Evolutionary conservation across 2,113 vertebrate genomes (phyloP).

Genomic region (Thryonomys swinderianus): DNA sequence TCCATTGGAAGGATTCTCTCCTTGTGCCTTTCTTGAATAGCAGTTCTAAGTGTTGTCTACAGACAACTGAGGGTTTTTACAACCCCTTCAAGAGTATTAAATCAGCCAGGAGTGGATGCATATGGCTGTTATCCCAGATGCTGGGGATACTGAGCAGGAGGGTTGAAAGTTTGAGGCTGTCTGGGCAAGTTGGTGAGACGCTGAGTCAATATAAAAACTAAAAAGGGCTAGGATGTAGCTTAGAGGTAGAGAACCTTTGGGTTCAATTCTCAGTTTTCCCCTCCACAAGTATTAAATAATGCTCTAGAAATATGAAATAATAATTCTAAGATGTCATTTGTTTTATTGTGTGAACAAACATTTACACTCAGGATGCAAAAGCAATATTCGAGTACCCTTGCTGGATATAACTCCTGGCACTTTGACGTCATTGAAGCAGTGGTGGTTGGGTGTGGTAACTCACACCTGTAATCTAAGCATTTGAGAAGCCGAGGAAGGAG

Average conservation of each 20-base stretch:
- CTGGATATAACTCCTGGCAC: neutral
- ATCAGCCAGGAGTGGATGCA: neutral
- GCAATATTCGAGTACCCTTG: neutral
- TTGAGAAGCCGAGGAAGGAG: neutral
- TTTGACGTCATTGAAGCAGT: neutral
- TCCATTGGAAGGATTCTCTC: neutral
- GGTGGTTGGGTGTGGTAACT: neutral
- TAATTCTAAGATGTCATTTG: neutral
- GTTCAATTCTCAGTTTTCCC: neutral
- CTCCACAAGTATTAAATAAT: neutral
- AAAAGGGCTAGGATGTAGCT: neutral
- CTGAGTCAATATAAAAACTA: neutral
- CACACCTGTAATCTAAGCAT: neutral
- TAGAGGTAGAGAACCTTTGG: neutral
- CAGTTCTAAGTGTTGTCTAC: neutral
- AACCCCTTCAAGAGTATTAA: neutral
- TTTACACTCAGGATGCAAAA: neutral
- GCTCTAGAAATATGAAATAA: neutral
- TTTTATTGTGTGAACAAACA: neutral
- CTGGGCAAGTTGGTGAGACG: neutral
- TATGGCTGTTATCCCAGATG: neutral
- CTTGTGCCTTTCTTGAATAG: neutral
- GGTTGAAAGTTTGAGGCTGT: neutral
- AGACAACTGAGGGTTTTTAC: neutral
- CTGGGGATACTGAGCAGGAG: neutral